Percentiles rank a stretch among this genome's conserved stretches.
Evolutionary conservation across 2,797 vertebrate genomes (phyloP).

Genomic region (Sphaeramia orbicularis): DNA sequence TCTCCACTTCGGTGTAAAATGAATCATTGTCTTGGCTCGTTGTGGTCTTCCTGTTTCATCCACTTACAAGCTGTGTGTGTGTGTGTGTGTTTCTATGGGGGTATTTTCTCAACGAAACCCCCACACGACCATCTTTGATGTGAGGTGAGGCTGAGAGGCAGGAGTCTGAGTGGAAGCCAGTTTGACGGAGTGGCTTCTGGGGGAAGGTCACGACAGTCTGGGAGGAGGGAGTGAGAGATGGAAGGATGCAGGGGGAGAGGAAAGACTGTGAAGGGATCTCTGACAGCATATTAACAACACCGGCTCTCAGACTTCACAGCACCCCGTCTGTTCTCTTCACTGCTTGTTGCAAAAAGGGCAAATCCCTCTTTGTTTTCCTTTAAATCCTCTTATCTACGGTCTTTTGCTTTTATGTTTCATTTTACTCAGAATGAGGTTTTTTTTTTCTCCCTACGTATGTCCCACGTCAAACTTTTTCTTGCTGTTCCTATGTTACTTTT

Average conservation of each 20-base stretch:
- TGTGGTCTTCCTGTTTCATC: slow-evolving; percentile 48
- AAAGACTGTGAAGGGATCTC: slow-evolving; percentile 52
- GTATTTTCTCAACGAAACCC: slow-evolving; percentile 38
- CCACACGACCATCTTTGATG: slow-evolving; percentile 58
- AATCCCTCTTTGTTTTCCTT: slow-evolving; percentile 34
- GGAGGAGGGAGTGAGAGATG: slow-evolving; percentile 31
- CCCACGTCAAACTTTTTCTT: neutral
- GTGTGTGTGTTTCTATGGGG: slow-evolving; percentile 35
- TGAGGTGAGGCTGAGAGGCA: slow-evolving; percentile 52
- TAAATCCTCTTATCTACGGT: slow-evolving; percentile 20
- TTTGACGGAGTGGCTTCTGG: slow-evolving; percentile 61
- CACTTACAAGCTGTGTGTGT: slow-evolving; percentile 32
- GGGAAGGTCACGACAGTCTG: slow-evolving; percentile 55
- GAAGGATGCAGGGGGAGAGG: slow-evolving; percentile 25
- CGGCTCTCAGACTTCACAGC: slow-evolving; percentile 60
- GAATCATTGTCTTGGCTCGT: slow-evolving; percentile 25
- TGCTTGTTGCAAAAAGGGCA: slow-evolving; percentile 33
- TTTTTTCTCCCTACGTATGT: slow-evolving; percentile 6
- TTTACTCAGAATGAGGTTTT: slow-evolving; percentile 20
- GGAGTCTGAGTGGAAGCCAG: slow-evolving; percentile 47
- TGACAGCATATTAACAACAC: slow-evolving; percentile 66
- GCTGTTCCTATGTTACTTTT: slow-evolving; percentile 2
- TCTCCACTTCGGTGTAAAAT: slow-evolving; percentile 26
- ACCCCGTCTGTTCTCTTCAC: slow-evolving; percentile 63
- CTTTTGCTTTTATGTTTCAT: slow-evolving; percentile 25